Conservation (phyloP, 1,140 invertebrate genomes). For the Lepidurus couesii region DNA sequence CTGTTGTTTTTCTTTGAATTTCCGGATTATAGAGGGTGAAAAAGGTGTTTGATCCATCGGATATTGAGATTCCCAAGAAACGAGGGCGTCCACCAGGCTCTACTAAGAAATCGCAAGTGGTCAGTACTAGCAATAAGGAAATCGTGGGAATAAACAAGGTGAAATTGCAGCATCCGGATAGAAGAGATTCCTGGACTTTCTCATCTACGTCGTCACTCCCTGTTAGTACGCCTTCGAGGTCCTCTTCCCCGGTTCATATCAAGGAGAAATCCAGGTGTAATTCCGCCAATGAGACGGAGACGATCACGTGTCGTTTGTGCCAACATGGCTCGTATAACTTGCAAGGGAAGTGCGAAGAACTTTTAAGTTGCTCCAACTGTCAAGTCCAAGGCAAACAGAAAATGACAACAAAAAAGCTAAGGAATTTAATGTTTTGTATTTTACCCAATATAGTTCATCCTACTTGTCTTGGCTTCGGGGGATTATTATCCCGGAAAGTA, state of each 20-base stretch:
- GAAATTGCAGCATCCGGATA: conserved; percentile 27
- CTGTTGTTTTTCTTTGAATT: conserved; percentile 33
- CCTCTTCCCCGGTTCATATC: background rate
- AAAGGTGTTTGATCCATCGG: conserved; percentile 71
- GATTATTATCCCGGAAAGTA: conserved; percentile 42
- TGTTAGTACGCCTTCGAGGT: background rate
- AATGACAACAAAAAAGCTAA: background rate
- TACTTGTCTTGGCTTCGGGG: conserved; percentile 47
- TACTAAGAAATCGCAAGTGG: conserved; percentile 34
- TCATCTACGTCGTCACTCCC: background rate
- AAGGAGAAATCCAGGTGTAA: conserved; percentile 1
- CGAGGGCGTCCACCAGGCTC: conserved; percentile 52
- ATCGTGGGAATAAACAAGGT: background rate
- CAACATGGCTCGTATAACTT: conserved; percentile 43
- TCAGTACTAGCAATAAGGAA: conserved; percentile 21
- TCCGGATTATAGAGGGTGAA: conserved; percentile 53
- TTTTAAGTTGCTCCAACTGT: conserved; percentile 71
- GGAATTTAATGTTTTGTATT: background rate
- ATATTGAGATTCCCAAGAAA: conserved; percentile 61
- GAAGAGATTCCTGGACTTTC: background rate
- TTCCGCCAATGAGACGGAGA: conserved; percentile 41
- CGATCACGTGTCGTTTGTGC: conserved; percentile 46
- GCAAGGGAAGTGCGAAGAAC: conserved; percentile 56
- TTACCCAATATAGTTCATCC: conserved; percentile 46
- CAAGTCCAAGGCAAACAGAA: conserved; percentile 62